These are phyloP conservation scores for Rotaria magnacalcarata DNA, from an alignment of 2,888 invertebrate species.

Conservation along the genomic window DNA sequence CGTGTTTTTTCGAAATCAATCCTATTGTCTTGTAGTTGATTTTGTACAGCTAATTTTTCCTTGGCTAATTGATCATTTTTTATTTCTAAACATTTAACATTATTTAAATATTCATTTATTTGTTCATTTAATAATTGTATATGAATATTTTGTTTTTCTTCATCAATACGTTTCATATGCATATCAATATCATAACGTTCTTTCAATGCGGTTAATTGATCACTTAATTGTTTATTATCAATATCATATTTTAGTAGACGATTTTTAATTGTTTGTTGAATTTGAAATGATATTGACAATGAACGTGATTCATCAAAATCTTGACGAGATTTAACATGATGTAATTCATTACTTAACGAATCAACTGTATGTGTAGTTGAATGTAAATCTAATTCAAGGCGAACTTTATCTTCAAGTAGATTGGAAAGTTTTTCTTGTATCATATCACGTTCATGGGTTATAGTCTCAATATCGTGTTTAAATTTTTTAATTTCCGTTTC, in stretches of 20 bases:
- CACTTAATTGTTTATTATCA: background rate
- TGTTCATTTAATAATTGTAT: background rate
- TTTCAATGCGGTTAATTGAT: background rate
- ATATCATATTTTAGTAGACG: slow-evolving; percentile 10
- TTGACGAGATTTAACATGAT: background rate
- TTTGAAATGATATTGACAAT: background rate
- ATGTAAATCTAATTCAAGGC: slow-evolving; percentile 20
- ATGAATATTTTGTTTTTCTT: slow-evolving; percentile 21
- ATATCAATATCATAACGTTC: background rate
- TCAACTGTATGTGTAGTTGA: background rate
- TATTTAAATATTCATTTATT: slow-evolving; percentile 5
- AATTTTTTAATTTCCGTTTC: background rate
- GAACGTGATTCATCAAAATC: background rate
- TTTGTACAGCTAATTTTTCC: background rate
- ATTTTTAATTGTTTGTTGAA: slow-evolving; percentile 22
- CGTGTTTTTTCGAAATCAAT: background rate
- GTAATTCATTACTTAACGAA: background rate
- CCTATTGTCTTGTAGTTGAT: background rate
- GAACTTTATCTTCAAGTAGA: slow-evolving; percentile 27
- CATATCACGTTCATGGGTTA: background rate
- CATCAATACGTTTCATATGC: slow-evolving; percentile 1
- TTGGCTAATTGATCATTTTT: slow-evolving; percentile 5
- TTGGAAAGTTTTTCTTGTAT: background rate
- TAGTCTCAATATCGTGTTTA: background rate
- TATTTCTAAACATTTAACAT: slow-evolving; percentile 2